Conservation (phyloP, 2,113 vertebrate genomes). For the Cisticola juncidis region DNA sequence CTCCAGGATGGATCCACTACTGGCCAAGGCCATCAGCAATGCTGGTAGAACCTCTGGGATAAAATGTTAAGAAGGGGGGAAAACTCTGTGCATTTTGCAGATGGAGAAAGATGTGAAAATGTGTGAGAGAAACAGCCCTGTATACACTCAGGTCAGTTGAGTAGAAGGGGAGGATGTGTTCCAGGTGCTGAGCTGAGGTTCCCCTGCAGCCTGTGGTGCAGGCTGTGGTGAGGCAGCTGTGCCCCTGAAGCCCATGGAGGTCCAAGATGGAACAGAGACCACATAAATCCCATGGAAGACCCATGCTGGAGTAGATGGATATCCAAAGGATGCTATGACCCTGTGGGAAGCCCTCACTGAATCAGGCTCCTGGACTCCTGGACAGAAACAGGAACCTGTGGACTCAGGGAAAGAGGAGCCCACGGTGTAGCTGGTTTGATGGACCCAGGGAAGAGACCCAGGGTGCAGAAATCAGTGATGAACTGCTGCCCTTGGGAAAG, state of each 20-base stretch:
- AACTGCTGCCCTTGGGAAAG: neutral
- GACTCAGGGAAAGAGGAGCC: neutral
- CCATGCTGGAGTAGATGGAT: neutral
- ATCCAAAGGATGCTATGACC: neutral
- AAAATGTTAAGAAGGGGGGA: neutral
- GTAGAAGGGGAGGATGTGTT: neutral
- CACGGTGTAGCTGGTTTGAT: neutral
- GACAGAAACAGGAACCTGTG: neutral
- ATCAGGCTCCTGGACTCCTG: neutral
- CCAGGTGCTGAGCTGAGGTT: neutral
- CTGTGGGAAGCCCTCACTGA: accelerated
- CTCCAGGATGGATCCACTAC: neutral
- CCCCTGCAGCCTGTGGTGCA: neutral
- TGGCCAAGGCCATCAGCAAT: neutral
- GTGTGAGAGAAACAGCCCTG: neutral
- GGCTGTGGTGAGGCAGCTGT: neutral
- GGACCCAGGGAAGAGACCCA: accelerated
- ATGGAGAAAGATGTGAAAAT: neutral
- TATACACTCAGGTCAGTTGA: neutral
- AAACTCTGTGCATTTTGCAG: neutral
- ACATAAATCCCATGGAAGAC: too few species aligned
- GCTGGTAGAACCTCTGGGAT: neutral
- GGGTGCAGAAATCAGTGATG: neutral
- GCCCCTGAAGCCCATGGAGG: neutral
- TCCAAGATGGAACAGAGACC: neutral